A percentile compares a stretch with the other conserved stretches of the same genome.
These are phyloP conservation scores for Chaetura pelagica DNA, from an alignment of 2,113 vertebrate species.

Conservation along the genomic window DNA sequence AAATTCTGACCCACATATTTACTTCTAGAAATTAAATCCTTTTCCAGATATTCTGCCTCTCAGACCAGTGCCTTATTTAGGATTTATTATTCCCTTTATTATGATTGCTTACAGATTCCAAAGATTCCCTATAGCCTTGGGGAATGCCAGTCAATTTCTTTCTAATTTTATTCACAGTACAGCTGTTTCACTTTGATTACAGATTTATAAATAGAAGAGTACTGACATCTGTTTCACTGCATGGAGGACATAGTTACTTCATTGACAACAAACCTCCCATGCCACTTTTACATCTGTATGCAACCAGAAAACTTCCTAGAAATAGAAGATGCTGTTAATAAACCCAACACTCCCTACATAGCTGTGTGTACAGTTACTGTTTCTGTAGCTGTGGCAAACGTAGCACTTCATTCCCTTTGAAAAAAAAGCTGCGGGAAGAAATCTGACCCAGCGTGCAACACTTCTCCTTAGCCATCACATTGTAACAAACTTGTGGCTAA, in stretches of 20 bases:
- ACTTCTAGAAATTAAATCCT: neutral
- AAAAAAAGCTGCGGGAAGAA: neutral
- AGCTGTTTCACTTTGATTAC: neutral
- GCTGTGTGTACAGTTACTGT: fast-evolving
- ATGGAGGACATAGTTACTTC: neutral
- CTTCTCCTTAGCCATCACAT: neutral
- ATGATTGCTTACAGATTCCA: neutral
- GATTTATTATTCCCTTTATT: neutral
- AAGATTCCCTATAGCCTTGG: neutral
- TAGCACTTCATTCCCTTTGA: neutral
- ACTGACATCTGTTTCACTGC: neutral
- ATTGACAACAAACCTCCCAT: neutral
- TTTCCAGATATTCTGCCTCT: neutral
- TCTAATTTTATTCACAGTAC: neutral
- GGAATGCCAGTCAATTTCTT: neutral
- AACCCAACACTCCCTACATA: neutral
- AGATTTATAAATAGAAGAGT: neutral
- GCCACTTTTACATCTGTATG: neutral
- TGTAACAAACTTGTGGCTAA: neutral
- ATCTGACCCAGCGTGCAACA: neutral
- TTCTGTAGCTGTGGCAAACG: neutral
- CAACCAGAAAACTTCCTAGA: neutral
- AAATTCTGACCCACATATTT: neutral
- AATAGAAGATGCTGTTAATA: neutral
- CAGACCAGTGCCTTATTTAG: neutral